These are phyloP conservation scores for Andrena camellia DNA, from an alignment of 2,888 invertebrate species.

Conservation along the genomic window DNA sequence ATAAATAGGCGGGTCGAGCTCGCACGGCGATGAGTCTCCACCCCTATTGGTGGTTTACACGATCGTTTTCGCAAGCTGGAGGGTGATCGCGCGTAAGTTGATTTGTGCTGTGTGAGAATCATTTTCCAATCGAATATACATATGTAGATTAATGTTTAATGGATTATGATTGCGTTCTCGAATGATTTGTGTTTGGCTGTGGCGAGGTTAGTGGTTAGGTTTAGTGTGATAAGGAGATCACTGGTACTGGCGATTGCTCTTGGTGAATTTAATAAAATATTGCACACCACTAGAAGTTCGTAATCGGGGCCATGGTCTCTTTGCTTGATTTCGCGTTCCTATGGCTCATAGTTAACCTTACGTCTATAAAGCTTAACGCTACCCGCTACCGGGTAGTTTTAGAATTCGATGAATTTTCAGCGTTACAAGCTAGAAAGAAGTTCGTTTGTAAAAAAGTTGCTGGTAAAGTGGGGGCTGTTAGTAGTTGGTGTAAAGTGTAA, in stretches of 20 bases:
- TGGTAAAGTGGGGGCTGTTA: constrained; percentile 34
- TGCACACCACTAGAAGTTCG: constrained; percentile 33
- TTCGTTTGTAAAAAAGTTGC: constrained; percentile 34
- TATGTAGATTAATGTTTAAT: too few relatives aligned
- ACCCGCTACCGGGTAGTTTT: constrained; percentile 28
- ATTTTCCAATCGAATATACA: too few relatives aligned
- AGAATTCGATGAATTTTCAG: constrained; percentile 54
- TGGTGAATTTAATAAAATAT: constrained; percentile 25
- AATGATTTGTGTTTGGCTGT: too few relatives aligned
- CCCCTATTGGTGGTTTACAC: neutral
- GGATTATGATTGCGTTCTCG: too few relatives aligned
- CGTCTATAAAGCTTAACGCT: constrained; percentile 44
- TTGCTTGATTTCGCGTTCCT: neutral
- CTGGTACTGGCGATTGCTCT: too few relatives aligned
- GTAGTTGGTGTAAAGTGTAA: constrained; percentile 28
- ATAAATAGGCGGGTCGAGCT: neutral
- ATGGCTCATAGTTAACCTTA: constrained; percentile 7
- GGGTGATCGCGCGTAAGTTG: too few relatives aligned
- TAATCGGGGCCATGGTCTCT: neutral
- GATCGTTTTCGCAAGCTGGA: too few relatives aligned
- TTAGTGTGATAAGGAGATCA: too few relatives aligned
- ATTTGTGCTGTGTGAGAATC: too few relatives aligned
- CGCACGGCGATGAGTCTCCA: neutral
- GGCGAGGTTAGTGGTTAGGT: too few relatives aligned
- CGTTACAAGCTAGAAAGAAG: constrained; percentile 37